phyloP scores from a whole-genome alignment of 1,140 invertebrate genomes.

The Octopus bimaculoides region DNA sequence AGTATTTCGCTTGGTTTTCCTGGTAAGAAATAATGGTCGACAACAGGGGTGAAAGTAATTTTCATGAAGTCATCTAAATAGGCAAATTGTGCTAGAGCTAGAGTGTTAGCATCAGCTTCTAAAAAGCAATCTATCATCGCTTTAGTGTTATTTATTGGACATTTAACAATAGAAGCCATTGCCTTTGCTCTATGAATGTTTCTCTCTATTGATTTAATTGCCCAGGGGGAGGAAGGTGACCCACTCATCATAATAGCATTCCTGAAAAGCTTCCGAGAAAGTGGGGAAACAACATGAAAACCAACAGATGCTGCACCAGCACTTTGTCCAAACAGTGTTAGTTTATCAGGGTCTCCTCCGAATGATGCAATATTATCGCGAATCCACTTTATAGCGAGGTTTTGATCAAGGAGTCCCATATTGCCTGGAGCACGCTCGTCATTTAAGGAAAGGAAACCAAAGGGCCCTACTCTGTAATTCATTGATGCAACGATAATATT shows the following conservation, averaged over 20 bases:
- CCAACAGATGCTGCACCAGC: conserved; percentile 73
- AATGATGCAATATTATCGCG: conserved; percentile 70
- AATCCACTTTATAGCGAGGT: conserved; percentile 71
- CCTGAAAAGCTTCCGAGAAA: conserved; percentile 79
- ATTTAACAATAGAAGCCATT: conserved; percentile 24
- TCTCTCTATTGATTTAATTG: conserved; percentile 78
- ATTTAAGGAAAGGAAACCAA: conserved; percentile 69
- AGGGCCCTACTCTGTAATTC: conserved; percentile 75
- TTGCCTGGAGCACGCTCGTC: conserved; percentile 42
- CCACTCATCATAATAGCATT: conserved; percentile 67
- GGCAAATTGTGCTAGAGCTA: conserved; percentile 79
- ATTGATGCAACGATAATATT: conserved; percentile 78
- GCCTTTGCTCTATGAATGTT: conserved; percentile 66
- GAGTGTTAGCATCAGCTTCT: conserved; percentile 66
- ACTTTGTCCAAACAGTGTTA: conserved; percentile 72
- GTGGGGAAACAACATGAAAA: conserved; percentile 84
- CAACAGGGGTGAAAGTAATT: conserved; percentile 88
- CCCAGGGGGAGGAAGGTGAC: conserved; percentile 77
- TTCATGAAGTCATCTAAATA: conserved; percentile 17
- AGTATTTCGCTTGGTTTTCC: conserved; percentile 51
- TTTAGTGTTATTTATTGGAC: conserved; percentile 51
- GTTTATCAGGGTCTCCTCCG: conserved; percentile 68
- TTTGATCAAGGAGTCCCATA: conserved; percentile 63
- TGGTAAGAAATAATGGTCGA: conserved; percentile 85
- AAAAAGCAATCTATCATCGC: conserved; percentile 77